These are phyloP conservation scores for Aurelia aurita complex sp. Pacific DNA, from an alignment of 30 jellyfish, hydroid and myxozoan species.

Conservation along the genomic window DNA sequence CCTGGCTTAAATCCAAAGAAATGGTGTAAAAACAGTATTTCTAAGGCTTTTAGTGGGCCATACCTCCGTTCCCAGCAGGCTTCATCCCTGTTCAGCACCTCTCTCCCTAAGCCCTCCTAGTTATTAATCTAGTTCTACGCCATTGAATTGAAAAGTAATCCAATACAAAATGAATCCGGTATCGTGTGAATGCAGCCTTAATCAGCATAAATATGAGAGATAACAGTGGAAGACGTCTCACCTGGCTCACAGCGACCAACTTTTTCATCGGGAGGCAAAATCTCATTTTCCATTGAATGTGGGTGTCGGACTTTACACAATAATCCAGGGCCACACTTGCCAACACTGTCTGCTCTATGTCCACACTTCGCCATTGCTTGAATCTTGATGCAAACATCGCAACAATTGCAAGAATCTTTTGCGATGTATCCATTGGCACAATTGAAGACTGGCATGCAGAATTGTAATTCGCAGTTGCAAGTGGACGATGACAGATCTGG, in stretches of 20 bases:
- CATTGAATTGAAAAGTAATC: too few relatives aligned
- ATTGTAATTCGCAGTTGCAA: neutral
- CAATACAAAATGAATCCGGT: too few relatives aligned
- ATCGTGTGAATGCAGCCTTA: too few relatives aligned
- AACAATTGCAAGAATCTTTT: conserved; percentile 64
- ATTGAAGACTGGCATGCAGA: conserved; percentile 30
- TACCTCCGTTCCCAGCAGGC: too few relatives aligned
- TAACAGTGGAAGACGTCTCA: neutral
- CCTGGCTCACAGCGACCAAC: conserved; percentile 86
- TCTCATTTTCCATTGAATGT: conserved; percentile 19
- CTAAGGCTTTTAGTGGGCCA: too few relatives aligned
- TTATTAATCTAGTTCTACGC: too few relatives aligned
- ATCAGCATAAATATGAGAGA: too few relatives aligned
- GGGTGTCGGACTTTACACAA: conserved; percentile 70
- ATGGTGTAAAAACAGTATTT: too few relatives aligned
- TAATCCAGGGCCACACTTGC: conserved; percentile 64
- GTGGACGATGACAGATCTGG: too few relatives aligned
- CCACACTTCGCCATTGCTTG: conserved; percentile 48
- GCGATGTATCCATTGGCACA: conserved; percentile 56
- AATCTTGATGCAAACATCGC: conserved; percentile 50
- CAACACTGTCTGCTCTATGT: conserved; percentile 33
- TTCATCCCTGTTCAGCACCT: too few relatives aligned
- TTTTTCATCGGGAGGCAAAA: conserved; percentile 19
- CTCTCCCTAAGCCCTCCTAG: too few relatives aligned
- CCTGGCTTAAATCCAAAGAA: too few relatives aligned